Evolutionary conservation across 2,888 invertebrate species (phyloP), one percentile per base, ranked within the genome.

Genomic region (Diarsia brunnea): DNA sequence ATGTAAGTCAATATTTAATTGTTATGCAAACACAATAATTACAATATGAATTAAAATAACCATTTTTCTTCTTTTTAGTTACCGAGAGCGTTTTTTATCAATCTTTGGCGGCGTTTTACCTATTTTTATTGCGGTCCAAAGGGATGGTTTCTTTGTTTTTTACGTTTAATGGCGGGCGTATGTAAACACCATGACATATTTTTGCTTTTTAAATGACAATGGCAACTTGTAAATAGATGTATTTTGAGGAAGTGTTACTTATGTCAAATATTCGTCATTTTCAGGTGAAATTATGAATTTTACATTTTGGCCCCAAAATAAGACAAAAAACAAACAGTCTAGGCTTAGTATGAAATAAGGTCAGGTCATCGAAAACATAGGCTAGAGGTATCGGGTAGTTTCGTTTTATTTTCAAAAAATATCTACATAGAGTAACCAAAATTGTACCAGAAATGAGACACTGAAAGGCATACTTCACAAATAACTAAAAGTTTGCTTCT

Each of bases 11-110:
- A 86, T 85, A 80, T 89, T 85, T 88, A 91, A 91, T 91, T 91
- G 88, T 89, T 92, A 91, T 89, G 92, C 92, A 94, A 93, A 94
- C 92, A 92, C 58, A 68, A 72, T 84, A 84, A 89, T 88, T 84
- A 76, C 68, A 86, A 84, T 81, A 86, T 88, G 82, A 87, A 90
- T 90, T 87, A 88, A 87, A 88, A 88, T 66, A 43, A 53, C 31
- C 16, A 78, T 74, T 66, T 64, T 53, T 51, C 60, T 65, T 76
- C 3, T 69, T 79, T 72, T 70, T 75, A 82, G 68, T 81, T 53
- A 79, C 72, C 72, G 65, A 38, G 47, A 43, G 47, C 61, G 27
- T 84, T 88, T 82, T 84, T 85, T 75, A 65, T 14, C 24, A 61
- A 73, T 75, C 82, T 74, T 81, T 76, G 88, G 76, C 87, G 86